Evolutionary conservation across 2,888 invertebrate genomes (phyloP), one percentile per base, ranked within the genome.

Genomic region (Pseudococcus viburni): DNA sequence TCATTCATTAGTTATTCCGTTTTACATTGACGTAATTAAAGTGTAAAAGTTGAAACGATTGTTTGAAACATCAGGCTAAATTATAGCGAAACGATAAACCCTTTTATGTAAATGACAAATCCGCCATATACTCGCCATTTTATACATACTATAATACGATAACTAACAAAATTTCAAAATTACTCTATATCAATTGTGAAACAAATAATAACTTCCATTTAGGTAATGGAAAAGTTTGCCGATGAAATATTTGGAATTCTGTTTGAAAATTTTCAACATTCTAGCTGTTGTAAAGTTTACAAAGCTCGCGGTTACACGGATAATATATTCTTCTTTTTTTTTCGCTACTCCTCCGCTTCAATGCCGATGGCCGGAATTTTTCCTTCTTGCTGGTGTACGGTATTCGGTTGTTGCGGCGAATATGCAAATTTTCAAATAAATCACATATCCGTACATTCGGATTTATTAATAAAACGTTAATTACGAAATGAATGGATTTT

Each of bases 41-140:
- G 42, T 42, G 80, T 80, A 80, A 80, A 80, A 80, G 80, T 80
- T 80, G n/a, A 42, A 80, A 42, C 42, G 80, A 80, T 80, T 80
- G 80, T 80, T 80, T 39, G 42, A 80, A 80, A 80, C 80, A 80
- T 42, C 42, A 19, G 26, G 42, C 80, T 80, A 42, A 80, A 80
- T 80, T 80, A 42, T 42, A 80, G 80, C 80, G 42, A 80, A 80
- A 80, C 80, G 80, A 80, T 80, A 80, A 80, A 80, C 80, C 80
- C 26, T 80, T 80, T 80, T 80, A 80, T 80, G 80, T 80, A 80
- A 80, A 80, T 80, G 80, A 80, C 80, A 80, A 80, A 80, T 80
- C 80, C 80, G 80, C 80, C n/a, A 19, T 46, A 46, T 42, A 19
- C 80, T 39, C 80, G 42, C 42, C 42, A 80, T 80, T 80, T 80